Conservation (phyloP, 2,113 vertebrate species). For the Mus pahari region DNA sequence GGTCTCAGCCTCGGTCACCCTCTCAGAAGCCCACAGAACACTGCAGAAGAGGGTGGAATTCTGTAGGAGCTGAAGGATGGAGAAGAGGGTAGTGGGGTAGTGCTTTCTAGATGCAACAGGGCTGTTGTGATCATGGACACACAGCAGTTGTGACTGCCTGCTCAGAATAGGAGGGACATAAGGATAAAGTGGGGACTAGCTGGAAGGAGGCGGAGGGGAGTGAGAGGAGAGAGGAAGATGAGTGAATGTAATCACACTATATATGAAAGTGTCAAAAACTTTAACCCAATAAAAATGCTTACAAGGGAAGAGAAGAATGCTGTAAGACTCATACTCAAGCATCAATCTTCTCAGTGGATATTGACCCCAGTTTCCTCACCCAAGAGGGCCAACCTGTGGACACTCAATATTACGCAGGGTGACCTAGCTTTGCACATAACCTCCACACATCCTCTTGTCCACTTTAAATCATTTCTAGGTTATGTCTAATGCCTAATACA, state of each 20-base stretch:
- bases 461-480: background rate
- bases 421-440: background rate
- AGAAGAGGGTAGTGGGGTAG: background rate
- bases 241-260: background rate
- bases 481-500: background rate
- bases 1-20: background rate
- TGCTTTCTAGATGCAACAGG: background rate
- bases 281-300: background rate
- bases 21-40: background rate
- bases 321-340: background rate
- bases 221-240: background rate
- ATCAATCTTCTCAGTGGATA: background rate
- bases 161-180: background rate
- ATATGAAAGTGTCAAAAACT: background rate
- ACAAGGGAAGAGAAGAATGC: background rate
- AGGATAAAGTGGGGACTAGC: background rate
- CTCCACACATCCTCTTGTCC: background rate
- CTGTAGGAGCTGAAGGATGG: background rate
- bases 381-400: background rate
- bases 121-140: background rate
- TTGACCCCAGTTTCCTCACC: background rate
- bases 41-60: background rate
- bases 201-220: background rate
- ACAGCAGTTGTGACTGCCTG: background rate
- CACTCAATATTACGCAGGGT: background rate